Percentiles rank a stretch among this genome's conserved stretches.
phyloP scores from a whole-genome alignment of 2,113 vertebrate species.

The Trichechus manatus region DNA sequence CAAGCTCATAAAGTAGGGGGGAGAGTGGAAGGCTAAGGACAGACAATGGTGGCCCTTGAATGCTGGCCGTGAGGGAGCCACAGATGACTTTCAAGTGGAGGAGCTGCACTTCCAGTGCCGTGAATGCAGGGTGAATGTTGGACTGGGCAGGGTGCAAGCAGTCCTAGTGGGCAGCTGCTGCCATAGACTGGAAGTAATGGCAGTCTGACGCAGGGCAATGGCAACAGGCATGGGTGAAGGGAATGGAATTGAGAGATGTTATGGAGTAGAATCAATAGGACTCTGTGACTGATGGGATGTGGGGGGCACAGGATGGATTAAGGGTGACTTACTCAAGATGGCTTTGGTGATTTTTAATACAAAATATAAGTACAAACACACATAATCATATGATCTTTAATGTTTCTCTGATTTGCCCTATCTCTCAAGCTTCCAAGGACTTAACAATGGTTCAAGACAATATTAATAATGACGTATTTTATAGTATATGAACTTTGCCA shows the following conservation, averaged over 20 bases:
- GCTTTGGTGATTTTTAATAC: neutral
- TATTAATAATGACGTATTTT: slow-evolving; percentile 81
- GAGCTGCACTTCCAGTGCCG: fast-evolving
- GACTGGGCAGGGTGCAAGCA: neutral
- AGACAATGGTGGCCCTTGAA: neutral
- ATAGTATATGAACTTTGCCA: slow-evolving; percentile 78
- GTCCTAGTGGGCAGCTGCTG: neutral
- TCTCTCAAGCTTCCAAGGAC: slow-evolving; percentile 14
- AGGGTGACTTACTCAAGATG: neutral
- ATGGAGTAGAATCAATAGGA: neutral
- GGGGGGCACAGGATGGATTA: neutral
- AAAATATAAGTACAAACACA: neutral
- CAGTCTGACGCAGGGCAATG: neutral
- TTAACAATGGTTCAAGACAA: slow-evolving; percentile 55
- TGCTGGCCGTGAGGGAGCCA: neutral
- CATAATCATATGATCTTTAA: neutral
- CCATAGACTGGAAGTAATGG: fast-evolving
- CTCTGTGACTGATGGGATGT: neutral
- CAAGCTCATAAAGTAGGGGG: neutral
- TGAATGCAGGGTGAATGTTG: fast-evolving
- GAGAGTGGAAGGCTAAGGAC: neutral
- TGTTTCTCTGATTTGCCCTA: neutral
- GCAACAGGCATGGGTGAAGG: too few relatives aligned
- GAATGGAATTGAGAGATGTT: fast-evolving
- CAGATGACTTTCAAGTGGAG: neutral